These are phyloP conservation scores for Gyps fulvus DNA, from an alignment of 2,113 vertebrate genomes.

Conservation along the genomic window DNA sequence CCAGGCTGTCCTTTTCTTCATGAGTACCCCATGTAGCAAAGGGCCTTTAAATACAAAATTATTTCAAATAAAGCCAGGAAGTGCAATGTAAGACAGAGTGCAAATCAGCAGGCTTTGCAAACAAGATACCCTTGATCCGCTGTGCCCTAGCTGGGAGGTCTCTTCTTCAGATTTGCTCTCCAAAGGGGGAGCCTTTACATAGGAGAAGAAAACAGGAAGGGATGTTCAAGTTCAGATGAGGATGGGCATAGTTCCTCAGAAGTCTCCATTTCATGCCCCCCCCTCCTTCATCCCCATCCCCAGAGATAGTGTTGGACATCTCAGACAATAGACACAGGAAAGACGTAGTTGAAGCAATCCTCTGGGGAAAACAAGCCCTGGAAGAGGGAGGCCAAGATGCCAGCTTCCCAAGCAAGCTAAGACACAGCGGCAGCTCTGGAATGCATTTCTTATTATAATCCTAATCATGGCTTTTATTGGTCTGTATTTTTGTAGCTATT, in stretches of 20 bases:
- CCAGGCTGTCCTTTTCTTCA: background rate
- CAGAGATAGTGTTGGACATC: background rate
- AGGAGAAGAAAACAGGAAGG: background rate
- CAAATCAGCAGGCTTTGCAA: background rate
- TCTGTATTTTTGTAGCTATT: constrained; percentile 22
- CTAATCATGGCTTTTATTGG: background rate
- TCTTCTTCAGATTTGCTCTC: background rate
- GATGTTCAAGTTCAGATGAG: background rate
- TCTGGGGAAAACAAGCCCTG: background rate
- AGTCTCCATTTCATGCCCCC: background rate
- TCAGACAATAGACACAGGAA: background rate
- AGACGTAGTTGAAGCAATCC: background rate
- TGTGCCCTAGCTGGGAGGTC: background rate
- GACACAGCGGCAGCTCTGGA: background rate
- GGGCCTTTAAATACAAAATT: background rate
- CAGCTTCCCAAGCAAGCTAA: constrained; percentile 22
- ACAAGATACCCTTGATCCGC: background rate
- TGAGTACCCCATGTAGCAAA: background rate
- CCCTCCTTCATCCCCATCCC: background rate
- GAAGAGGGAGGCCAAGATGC: background rate
- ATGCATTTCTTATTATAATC: background rate
- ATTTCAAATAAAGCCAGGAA: background rate
- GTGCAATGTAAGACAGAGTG: background rate
- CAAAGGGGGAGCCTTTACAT: background rate
- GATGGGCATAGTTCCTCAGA: background rate